phyloP scores from a whole-genome alignment of 2,797 vertebrate species.

The Megaceryle alcyon region DNA sequence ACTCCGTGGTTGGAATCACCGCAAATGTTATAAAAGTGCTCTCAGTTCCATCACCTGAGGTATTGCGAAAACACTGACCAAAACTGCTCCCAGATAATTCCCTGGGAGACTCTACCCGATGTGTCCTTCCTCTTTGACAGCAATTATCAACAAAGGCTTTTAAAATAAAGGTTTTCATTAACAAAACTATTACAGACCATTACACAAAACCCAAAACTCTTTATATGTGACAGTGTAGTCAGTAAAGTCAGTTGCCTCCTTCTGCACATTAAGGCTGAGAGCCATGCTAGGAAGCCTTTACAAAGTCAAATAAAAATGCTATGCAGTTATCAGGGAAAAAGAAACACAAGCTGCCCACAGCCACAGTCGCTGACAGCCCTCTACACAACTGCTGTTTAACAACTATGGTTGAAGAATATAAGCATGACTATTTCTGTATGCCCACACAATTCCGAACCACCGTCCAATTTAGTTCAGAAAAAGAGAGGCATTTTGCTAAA shows the following conservation, averaged over 20 bases:
- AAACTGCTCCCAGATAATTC: neutral
- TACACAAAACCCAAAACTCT: neutral
- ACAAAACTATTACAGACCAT: neutral
- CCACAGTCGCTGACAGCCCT: neutral
- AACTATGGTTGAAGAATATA: neutral
- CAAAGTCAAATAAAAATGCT: neutral
- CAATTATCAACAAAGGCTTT: neutral
- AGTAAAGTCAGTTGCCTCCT: neutral
- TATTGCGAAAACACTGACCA: neutral
- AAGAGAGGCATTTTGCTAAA: constrained; percentile 23
- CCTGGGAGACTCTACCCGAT: neutral
- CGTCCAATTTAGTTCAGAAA: neutral
- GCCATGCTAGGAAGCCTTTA: neutral
- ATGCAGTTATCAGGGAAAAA: neutral
- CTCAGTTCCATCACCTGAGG: neutral
- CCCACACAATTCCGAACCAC: constrained; percentile 40
- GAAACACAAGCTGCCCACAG: neutral
- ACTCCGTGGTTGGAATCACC: neutral
- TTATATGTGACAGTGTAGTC: neutral
- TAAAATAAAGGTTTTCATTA: neutral
- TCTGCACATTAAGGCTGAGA: neutral
- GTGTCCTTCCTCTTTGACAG: neutral
- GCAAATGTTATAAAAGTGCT: neutral
- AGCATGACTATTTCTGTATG: constrained; percentile 8
- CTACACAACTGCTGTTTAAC: neutral